These are phyloP conservation scores for Sitobion miscanthi DNA, from an alignment of 1,140 invertebrate genomes.

Conservation along the genomic window DNA sequence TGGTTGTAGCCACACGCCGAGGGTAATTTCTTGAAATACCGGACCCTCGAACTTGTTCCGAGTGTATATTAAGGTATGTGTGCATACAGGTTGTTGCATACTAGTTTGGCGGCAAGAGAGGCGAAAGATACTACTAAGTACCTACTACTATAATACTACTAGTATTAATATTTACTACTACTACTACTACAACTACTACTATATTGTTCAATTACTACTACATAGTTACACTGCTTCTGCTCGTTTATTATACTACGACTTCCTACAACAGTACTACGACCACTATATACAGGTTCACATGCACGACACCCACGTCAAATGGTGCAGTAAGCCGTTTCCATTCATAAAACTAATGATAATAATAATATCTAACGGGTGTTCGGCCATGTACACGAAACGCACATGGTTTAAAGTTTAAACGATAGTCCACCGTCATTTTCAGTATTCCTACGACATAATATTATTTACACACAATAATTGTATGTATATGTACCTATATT, in stretches of 20 bases:
- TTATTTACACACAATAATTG: not conserved
- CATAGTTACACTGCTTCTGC: too few species aligned
- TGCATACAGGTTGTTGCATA: slow-evolving; percentile 8
- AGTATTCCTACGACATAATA: not conserved
- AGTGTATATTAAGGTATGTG: not conserved
- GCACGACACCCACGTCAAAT: slow-evolving; percentile 48
- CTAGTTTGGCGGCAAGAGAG: slow-evolving; percentile 38
- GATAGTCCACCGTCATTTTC: not conserved
- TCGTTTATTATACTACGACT: not conserved
- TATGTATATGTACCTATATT: not conserved
- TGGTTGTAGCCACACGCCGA: slow-evolving; percentile 21
- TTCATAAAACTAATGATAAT: slow-evolving; percentile 21
- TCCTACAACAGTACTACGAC: slow-evolving; percentile 1
- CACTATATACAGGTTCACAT: slow-evolving; percentile 30
- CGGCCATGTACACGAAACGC: not conserved
- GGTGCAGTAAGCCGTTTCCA: slow-evolving; percentile 42
- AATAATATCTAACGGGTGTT: not conserved
- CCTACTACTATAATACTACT: not conserved
- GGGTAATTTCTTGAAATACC: slow-evolving; percentile 56
- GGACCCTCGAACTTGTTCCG: slow-evolving; percentile 51
- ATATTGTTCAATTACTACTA: not conserved
- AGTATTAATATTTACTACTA: slow-evolving; percentile 16
- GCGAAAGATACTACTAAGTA: slow-evolving; percentile 47
- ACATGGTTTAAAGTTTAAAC: slow-evolving; percentile 6
- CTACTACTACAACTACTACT: slow-evolving; percentile 40